Evolutionary conservation across 2,113 vertebrate species (phyloP), one percentile per base, ranked within the genome.

Genomic region (Oryzias javanicus): DNA sequence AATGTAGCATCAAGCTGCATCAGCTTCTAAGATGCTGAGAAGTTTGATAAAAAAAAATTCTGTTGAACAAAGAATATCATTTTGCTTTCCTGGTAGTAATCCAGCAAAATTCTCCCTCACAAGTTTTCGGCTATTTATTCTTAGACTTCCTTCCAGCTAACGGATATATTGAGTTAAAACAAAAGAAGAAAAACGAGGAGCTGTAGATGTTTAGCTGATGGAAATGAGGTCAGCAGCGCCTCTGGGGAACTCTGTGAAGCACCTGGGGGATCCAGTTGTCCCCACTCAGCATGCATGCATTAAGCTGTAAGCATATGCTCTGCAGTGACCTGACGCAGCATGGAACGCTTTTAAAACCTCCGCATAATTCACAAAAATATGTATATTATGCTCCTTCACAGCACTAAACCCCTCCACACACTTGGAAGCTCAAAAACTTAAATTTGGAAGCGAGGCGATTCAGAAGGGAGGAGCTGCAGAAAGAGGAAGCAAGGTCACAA

Each of bases 211-310:
- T 65, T 58, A 75, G 71, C 64, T 67, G 70, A 49, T 14, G 52
- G 48, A 80, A 83, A 85, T 46, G 20, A 71, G 79, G 80, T 59
- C 78, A 72, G 13, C 2, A 27, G 59, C 72, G 49, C 48, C 85
- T 14, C 62, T 4, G 5, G 72, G 75, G 67, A 59, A 14, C 22
- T 22, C 16, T 2, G 59, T 41, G 58, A 20, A 1, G 18, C 67
- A 84, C 76, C 76, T 67, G 66, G 74, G 67, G 64, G 64, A 80
- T 29, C 40, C 17, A 27, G 58, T 58, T 15, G 52, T 62, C 66
- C 65, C 62, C 65, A 46, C 19, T 58, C 51, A 64, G 44, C 60
- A 5, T 17, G 55, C 66, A 76, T 40, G 35, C 40, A 70, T 64
- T 62, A 55, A 40, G 41, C 46, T 51, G 3, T 42, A 62, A 60